Base-by-base conservation (phyloP, 2,888 invertebrate species). In the Laothoe populi region DNA sequence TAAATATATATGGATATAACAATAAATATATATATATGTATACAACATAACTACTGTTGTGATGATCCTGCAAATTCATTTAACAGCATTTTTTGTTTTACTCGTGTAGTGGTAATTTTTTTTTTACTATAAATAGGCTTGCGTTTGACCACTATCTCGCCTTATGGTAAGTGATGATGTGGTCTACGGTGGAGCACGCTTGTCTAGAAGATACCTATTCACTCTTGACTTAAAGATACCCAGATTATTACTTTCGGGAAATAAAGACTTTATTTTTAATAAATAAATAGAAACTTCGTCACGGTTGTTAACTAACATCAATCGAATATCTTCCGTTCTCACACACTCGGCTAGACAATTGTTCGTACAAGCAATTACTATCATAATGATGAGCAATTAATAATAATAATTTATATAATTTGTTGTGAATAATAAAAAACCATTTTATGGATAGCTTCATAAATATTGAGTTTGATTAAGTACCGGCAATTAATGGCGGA, bases 391-490 rank as follows among this genome's bases (percentile, higher is more conserved):
- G 19, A 59, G 19, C 45, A 26, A 45, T 44, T 59, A 19, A 5
- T 4, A 19, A 5, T 4, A 19, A 40, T 59, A 21, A 59, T 59
- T 59, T 45, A 59, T 59, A 26, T 31, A 45, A 26, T 59, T 16
- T 45, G 70, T 61, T 61, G 63, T 62, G 64, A 62, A 67, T 64
- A 64, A 57, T 48, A 63, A 66, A 70, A 62, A 31, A 8, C 3
- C 11, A 31, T 64, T 62, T 68, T 42, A 63, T 7, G n/a, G 42
- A 59, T 59, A 62, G 63, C 60, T 57, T 57, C 57, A 60, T 70
- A 64, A 70, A 70, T 64, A 68, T 58, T 40, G 13, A 58, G n/a
- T 61, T 65, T 65, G 64, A 70, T 67, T 65, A 63, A 66, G 64
- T 62, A 58, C 62, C 59, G 53, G 53, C 62, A 63, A 60, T 66